Evolutionary conservation across 2,888 invertebrate genomes (phyloP), one percentile per base, ranked within the genome.

Genomic region (Dynastes grantii): DNA sequence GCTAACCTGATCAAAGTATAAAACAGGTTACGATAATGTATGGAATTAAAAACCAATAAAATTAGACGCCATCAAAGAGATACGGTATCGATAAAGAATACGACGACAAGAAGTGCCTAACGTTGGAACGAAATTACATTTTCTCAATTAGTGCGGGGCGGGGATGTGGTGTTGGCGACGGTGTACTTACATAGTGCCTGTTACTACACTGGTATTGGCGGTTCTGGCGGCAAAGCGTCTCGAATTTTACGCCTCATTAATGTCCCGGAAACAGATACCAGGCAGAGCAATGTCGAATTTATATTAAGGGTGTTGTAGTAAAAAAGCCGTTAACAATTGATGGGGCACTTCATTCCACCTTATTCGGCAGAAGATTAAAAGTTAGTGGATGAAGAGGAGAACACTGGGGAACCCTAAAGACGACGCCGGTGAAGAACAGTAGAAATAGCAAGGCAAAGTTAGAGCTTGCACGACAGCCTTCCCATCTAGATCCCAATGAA

Each of bases 291-390:
- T 49, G 71, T 76, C 78, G 61, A 78, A 78, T 78, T 78, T 78
- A 78, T 73, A 73, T 73, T 64, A 55, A 55, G 78, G 55, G 64
- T 73, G 78, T 73, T 71, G 71, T 53, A 78, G 71, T 78, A 78
- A 79, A 79, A 79, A 79, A 77, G 82, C 79, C 82, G 83, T 84
- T 82, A 83, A 81, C 82, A 83, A 84, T 84, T 84, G 83, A 84
- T 82, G 81, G 78, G 80, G 80, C 79, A 82, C 82, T 84, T 79
- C 79, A 80, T 80, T 81, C 80, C 79, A 82, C 82, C 80, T 81
- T 81, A 80, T 79, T 81, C 80, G 82, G 78, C 79, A 78, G 78
- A 67, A 80, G 83, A 83, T 83, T 83, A 83, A 83, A 83, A 81
- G 79, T 82, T 80, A 76, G 68, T 55, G 76, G 79, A 79, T 63